These are phyloP conservation scores for Mormyrus proboscirostris DNA, from an alignment of 2,797 vertebrate species.

Conservation along the genomic window DNA sequence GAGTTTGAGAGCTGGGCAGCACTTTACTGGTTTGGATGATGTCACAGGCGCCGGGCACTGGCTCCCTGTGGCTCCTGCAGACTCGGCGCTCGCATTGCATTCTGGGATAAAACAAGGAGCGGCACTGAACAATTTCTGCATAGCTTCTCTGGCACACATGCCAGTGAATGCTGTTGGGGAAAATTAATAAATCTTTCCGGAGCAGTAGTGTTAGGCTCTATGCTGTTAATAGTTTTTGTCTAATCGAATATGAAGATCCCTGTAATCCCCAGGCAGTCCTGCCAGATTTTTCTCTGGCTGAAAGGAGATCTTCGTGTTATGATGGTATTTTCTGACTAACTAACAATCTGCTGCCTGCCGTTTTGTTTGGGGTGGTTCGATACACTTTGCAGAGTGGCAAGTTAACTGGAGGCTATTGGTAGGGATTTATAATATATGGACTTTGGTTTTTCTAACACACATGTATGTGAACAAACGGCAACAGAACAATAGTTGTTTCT, in stretches of 20 bases:
- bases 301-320: slow-evolving; percentile 6
- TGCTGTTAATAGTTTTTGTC: not conserved
- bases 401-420: not conserved
- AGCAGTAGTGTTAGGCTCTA: not conserved
- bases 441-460: not conserved
- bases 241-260: slow-evolving; percentile 9
- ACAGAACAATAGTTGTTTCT: not conserved
- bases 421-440: not conserved
- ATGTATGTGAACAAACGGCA: not conserved
- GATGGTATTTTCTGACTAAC: not conserved
- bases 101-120: not conserved
- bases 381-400: not conserved
- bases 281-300: not conserved
- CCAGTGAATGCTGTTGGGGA: not conserved
- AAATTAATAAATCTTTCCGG: not conserved
- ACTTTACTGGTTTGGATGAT: slow-evolving; percentile 28
- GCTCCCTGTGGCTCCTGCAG: not conserved
- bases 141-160: not conserved
- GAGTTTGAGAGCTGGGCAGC: slow-evolving; percentile 31
- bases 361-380: not conserved
- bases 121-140: slow-evolving; percentile 13
- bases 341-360: not conserved
- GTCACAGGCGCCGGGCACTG: not conserved
- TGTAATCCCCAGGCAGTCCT: not conserved
- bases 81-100: not conserved